phyloP scores from a whole-genome alignment of 23 tunicate species.

The Corella eumyota region DNA sequence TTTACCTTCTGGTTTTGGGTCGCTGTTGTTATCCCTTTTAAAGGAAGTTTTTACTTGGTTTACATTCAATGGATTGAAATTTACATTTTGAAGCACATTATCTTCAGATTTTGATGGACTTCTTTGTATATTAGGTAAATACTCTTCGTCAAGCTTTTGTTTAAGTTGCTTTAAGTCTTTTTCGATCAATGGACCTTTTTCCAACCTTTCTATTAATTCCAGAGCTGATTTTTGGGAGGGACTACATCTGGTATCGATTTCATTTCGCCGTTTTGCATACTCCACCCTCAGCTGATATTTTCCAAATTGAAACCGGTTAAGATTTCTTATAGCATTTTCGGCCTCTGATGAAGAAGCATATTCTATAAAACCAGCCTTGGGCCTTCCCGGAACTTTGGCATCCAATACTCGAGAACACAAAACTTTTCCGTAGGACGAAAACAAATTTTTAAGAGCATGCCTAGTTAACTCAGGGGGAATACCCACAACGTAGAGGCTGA shows the following conservation, averaged over 20 bases:
- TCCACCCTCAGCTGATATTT: constrained; percentile 4
- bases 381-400: constrained; percentile 1
- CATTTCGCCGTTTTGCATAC: too few relatives aligned
- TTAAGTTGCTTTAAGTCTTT: constrained; percentile 6
- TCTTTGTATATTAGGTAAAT: background rate
- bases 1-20: background rate
- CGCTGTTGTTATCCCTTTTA: background rate
- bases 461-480: constrained; percentile 23
- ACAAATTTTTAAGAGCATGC: constrained; percentile 16
- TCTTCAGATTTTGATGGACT: background rate
- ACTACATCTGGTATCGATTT: too few relatives aligned
- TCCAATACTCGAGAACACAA: background rate
- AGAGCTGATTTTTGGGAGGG: background rate
- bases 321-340: constrained; percentile 10
- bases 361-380: constrained; percentile 20
- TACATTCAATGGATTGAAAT: too few relatives aligned
- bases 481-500: constrained; percentile 15
- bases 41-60: background rate
- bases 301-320: constrained; percentile 15
- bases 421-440: constrained; percentile 22
- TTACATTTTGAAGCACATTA: too few relatives aligned
- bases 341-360: constrained; percentile 17
- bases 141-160: constrained; percentile 21
- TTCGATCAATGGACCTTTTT: constrained; percentile 20
- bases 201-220: constrained; percentile 7